These are phyloP conservation scores for Pterocles orientalis DNA, from an alignment of 2,113 vertebrate species.

Conservation along the genomic window DNA sequence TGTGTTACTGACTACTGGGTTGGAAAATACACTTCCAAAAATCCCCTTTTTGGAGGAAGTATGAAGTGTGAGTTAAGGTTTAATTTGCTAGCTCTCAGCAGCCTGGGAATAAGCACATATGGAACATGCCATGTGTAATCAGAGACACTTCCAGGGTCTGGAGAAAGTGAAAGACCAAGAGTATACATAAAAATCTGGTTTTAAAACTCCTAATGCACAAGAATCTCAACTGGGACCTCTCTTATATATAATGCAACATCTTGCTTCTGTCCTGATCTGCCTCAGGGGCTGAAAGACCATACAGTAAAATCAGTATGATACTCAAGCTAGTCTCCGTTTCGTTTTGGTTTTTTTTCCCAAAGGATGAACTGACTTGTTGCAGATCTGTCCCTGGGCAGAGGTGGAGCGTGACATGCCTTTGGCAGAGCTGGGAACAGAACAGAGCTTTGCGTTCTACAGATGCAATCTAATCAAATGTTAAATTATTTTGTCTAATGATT, in stretches of 20 bases:
- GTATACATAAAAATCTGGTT: neutral
- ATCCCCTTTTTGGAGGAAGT: neutral
- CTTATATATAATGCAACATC: neutral
- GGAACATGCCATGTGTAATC: neutral
- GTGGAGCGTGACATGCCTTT: neutral
- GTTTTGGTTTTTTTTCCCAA: neutral
- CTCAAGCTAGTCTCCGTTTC: neutral
- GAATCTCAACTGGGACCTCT: neutral
- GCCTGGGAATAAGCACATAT: neutral
- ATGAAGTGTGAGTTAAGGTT: neutral
- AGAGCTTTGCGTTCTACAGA: neutral
- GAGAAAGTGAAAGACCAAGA: neutral
- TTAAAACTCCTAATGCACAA: neutral
- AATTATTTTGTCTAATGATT: neutral
- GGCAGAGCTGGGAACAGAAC: neutral
- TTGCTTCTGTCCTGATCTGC: neutral
- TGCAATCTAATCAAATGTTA: neutral
- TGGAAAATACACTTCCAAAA: neutral
- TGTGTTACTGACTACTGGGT: neutral
- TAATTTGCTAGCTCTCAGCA: slow-evolving; percentile 11
- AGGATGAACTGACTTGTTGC: neutral
- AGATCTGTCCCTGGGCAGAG: neutral
- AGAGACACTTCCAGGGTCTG: neutral
- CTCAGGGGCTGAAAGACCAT: neutral
- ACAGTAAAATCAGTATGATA: neutral